Evolutionary conservation across 2,113 vertebrate species (phyloP).

Genomic region (Notarius quadriscutis): DNA sequence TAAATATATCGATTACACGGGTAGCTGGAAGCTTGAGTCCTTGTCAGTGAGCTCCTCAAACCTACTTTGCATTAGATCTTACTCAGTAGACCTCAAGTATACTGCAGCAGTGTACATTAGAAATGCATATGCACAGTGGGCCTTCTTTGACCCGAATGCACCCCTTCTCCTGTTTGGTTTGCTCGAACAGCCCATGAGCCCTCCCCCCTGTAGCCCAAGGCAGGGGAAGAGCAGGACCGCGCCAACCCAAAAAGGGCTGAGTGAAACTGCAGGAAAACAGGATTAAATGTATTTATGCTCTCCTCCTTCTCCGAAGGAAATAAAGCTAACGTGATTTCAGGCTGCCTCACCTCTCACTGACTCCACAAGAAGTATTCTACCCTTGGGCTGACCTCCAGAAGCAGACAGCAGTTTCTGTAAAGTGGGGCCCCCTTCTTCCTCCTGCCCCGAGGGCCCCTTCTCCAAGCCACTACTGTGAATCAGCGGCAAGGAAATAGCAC

Average conservation of each 20-base stretch:
- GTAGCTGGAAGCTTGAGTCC: not conserved
- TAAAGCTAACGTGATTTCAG: conserved; percentile 78
- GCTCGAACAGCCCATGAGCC: conserved; percentile 58
- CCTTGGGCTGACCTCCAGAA: conserved; percentile 76
- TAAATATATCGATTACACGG: not conserved
- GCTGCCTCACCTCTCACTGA: conserved; percentile 78
- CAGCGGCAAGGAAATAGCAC: conserved; percentile 62
- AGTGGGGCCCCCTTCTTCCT: conserved; percentile 54
- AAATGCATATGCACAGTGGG: conserved; percentile 21
- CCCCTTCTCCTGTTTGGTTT: conserved; percentile 60
- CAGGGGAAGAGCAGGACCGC: conserved; percentile 61
- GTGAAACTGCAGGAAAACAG: conserved; percentile 76
- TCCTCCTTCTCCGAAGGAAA: conserved; percentile 61
- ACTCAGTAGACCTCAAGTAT: not conserved
- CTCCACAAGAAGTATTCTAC: conserved; percentile 78
- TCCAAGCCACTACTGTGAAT: conserved; percentile 61
- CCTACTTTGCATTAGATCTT: not conserved
- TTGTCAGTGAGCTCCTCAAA: not conserved
- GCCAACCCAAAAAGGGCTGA: conserved; percentile 67
- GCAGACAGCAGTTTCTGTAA: conserved; percentile 74
- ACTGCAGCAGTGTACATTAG: not conserved
- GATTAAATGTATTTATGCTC: conserved; percentile 80
- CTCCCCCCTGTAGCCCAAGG: conserved; percentile 60
- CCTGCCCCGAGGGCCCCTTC: conserved; percentile 10
- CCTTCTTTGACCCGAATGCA: conserved; percentile 61